Conservation (phyloP, 1,140 invertebrate species). For the Drosophila carrolli region DNA sequence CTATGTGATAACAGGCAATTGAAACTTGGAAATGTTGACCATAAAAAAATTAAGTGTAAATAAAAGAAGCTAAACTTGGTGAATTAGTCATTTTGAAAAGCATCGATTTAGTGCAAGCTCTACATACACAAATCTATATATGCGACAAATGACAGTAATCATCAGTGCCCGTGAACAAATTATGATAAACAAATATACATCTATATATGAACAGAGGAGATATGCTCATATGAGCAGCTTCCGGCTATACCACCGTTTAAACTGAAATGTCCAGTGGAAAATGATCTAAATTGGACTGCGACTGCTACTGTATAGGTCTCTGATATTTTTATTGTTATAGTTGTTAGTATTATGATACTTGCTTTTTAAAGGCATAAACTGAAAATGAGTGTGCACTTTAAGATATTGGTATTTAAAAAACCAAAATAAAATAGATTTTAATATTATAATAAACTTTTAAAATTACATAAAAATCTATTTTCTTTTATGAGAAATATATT, state of each 20-base stretch:
- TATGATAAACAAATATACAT: constrained; percentile 24
- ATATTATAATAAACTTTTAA: no score
- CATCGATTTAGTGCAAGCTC: not conserved
- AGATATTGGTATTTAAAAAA: no score
- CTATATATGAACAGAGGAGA: constrained; percentile 49
- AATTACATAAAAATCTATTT: no score
- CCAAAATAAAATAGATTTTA: no score
- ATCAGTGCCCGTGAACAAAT: constrained; percentile 26
- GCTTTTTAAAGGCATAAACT: not conserved
- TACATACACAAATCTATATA: constrained; percentile 10
- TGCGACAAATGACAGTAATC: constrained; percentile 21
- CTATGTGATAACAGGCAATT: constrained; percentile 32
- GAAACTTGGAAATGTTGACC: not conserved
- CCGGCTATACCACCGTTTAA: constrained; percentile 49
- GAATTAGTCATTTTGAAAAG: constrained; percentile 30
- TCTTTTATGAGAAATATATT: no score
- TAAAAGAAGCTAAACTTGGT: constrained; percentile 12
- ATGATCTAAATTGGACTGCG: constrained; percentile 64
- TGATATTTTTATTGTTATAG: constrained; percentile 30
- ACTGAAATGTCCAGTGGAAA: constrained; percentile 53
- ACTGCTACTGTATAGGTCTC: constrained; percentile 7
- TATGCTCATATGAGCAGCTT: constrained; percentile 79
- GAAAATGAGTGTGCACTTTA: no score
- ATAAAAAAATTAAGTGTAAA: constrained; percentile 18
- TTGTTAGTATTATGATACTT: constrained; percentile 15